phyloP scores from a whole-genome alignment of 2,797 vertebrate species.

The Acestrorhynchus altus region DNA sequence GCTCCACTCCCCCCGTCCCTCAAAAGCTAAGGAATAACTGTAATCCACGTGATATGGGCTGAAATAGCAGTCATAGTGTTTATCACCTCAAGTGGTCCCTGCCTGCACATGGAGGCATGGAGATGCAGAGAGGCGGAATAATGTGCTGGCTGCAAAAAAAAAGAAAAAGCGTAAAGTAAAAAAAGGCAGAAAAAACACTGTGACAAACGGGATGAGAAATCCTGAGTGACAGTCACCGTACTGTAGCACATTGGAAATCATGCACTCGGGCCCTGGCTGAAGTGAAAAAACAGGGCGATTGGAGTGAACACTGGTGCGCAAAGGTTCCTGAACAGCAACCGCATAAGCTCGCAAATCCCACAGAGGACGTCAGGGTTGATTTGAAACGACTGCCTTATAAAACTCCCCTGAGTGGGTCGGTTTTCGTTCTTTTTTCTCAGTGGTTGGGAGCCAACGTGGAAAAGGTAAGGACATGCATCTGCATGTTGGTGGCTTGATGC shows the following conservation, averaged over 20 bases:
- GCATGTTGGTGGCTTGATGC: constrained; percentile 5
- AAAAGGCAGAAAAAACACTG: constrained; percentile 44
- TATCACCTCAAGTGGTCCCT: constrained; percentile 52
- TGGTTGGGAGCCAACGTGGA: constrained; percentile 38
- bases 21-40: constrained; percentile 44
- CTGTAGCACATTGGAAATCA: constrained; percentile 37
- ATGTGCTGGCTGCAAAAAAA: constrained; percentile 43
- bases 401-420: background rate
- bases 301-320: constrained; percentile 17
- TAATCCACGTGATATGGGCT: constrained; percentile 58
- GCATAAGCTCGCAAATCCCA: constrained; percentile 45
- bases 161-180: constrained; percentile 18
- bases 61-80: constrained; percentile 55
- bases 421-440: constrained; percentile 9
- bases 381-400: constrained; percentile 40
- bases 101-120: constrained; percentile 28
- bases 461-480: background rate
- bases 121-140: constrained; percentile 47
- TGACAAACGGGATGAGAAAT: constrained; percentile 58
- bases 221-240: constrained; percentile 59
- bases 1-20: background rate
- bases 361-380: constrained; percentile 37
- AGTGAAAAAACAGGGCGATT: constrained; percentile 35
- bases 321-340: constrained; percentile 37
- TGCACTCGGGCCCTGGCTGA: constrained; percentile 36